Conservation (phyloP, 2,113 vertebrate species). For the Hyperopisus bebe region DNA sequence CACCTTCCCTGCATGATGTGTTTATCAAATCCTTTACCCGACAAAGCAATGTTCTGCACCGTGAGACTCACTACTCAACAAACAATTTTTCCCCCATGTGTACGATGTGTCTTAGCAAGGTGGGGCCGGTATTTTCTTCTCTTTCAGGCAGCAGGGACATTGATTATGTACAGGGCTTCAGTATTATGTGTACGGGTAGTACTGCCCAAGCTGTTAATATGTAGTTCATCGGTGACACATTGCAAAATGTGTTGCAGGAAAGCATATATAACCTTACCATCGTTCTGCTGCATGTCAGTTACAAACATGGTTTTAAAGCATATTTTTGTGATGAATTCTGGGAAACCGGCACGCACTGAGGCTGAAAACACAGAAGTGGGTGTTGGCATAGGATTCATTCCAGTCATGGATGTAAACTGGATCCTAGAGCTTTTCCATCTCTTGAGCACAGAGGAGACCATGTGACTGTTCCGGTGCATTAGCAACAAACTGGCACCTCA, state of each 20-base stretch:
- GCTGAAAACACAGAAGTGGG: background rate
- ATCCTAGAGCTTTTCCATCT: slow-evolving; percentile 12
- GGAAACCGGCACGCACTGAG: background rate
- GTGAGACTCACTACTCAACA: background rate
- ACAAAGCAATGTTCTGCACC: background rate
- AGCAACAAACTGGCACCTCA: slow-evolving; percentile 10
- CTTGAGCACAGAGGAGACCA: slow-evolving; percentile 4
- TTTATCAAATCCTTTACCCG: background rate
- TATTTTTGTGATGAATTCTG: slow-evolving; percentile 1
- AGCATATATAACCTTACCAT: background rate
- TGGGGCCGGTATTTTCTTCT: background rate
- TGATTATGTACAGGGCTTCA: background rate
- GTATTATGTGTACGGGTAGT: background rate
- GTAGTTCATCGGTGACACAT: background rate
- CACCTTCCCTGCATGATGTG: background rate
- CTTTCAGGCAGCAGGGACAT: background rate
- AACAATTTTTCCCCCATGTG: background rate
- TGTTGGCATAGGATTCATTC: background rate
- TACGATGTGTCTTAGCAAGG: background rate
- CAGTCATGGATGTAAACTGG: slow-evolving; percentile 8
- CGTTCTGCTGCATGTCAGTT: background rate
- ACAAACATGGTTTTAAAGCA: background rate
- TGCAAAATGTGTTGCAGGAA: background rate
- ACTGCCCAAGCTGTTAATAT: background rate
- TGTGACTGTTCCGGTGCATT: slow-evolving; percentile 13